Base-by-base conservation (phyloP, 1,140 invertebrate species). In the Halyomorpha halys region DNA sequence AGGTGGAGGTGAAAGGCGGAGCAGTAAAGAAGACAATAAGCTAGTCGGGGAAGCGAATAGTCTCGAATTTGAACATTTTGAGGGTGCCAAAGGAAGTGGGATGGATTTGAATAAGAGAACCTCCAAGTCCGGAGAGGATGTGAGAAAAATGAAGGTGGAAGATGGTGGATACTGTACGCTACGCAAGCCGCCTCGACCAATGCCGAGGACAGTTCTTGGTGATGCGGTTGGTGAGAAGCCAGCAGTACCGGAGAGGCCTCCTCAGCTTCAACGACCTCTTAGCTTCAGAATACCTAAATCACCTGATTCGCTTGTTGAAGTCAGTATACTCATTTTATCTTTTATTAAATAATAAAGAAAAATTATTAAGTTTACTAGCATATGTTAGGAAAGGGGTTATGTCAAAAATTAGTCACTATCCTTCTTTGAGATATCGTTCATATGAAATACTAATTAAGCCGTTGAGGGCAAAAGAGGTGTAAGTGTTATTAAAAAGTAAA, bases 161-260 rank as follows among this genome's bases (percentile, higher is more conserved):
- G 63, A 49, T 19, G 61, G 45, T n/a, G 54, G 45, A 2, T 67
- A 66, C 39, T 60, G 64, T 11, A 68, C 67, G 0, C 39, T 70
- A 39, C 68, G 66, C 30, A 65, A 66, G 49, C 64, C 65, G 25
- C 61, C 67, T 9, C 66, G 65, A 19, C 70, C 69, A 13, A 67
- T 67, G 3, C 71, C 71, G 13, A 62, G 70, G n/a, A 68, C 65
- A 51, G 65, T 65, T 44, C 44, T 70, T 25, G 67, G 66, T 47
- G 45, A 39, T 15, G 44, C 15, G 14, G 34, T 53, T 16, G n/a
- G 18, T 1, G 51, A 51, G 71, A 87, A 86, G 74, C 86, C 86
- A 8, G 82, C 82, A 4, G 80, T 88, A 54, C 86, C 86, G 15
- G 84, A 86, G 70, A 76, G 85, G 62, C 86, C 85, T 5, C 80